These are phyloP conservation scores for Thamnophis elegans DNA, from an alignment of 2,797 vertebrate species.

Conservation along the genomic window DNA sequence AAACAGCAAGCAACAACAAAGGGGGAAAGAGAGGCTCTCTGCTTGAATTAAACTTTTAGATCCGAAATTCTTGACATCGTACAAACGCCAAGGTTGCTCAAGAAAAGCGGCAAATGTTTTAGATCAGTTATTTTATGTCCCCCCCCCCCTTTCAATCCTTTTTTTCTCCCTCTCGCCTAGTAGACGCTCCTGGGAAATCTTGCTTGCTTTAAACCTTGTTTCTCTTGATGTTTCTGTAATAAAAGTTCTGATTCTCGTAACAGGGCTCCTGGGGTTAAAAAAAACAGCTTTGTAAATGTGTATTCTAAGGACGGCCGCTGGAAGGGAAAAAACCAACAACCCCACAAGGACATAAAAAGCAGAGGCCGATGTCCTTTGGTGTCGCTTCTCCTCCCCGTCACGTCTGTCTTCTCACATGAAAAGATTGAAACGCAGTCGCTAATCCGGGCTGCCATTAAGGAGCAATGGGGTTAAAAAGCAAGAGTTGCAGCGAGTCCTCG, in stretches of 20 bases:
- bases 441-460: background rate
- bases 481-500: background rate
- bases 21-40: background rate
- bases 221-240: constrained; percentile 8
- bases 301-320: background rate
- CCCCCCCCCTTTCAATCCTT: background rate
- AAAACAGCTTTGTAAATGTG: constrained; percentile 26
- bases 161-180: background rate
- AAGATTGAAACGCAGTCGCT: background rate
- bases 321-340: background rate
- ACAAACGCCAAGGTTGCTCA: background rate
- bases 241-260: constrained; percentile 12
- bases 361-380: fast-evolving
- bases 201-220: background rate
- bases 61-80: constrained; percentile 23
- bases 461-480: background rate
- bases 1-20: too few relatives aligned
- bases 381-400: background rate
- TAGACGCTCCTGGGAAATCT: constrained; percentile 42
- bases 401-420: background rate
- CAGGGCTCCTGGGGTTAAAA: constrained; percentile 26
- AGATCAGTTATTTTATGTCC: background rate
- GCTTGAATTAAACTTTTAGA: background rate
- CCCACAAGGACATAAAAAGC: background rate
- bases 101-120: constrained; percentile 17